A percentile compares a stretch with the other conserved stretches of the same genome.
Conservation (phyloP, 2,888 invertebrate species). For the Ephialtes manifestator region DNA sequence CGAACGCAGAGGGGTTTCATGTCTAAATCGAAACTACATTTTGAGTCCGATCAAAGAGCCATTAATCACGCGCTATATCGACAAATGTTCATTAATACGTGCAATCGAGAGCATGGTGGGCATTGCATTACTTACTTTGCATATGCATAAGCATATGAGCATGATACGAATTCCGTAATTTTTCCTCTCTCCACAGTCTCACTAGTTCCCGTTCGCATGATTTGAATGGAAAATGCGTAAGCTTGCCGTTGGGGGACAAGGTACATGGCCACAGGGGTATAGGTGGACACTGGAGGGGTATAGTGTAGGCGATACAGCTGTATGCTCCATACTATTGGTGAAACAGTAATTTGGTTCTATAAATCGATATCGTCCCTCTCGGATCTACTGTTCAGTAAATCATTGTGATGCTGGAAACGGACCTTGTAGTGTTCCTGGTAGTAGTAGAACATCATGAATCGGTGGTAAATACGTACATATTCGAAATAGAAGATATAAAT, state of each 20-base stretch:
- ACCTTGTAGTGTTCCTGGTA: too few relatives aligned
- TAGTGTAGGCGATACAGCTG: conserved; percentile 3
- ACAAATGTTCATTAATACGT: conserved; percentile 8
- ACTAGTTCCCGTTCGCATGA: conserved; percentile 19
- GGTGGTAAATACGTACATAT: neutral
- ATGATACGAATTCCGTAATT: conserved; percentile 5
- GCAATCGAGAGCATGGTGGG: neutral
- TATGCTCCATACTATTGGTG: conserved; percentile 1
- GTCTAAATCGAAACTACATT: conserved; percentile 48
- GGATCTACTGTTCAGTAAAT: conserved; percentile 5
- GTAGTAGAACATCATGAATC: neutral
- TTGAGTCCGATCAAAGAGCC: conserved; percentile 50
- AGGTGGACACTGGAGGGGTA: neutral
- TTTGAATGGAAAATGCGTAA: conserved; percentile 41
- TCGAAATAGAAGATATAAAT: neutral
- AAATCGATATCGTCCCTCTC: conserved; percentile 16
- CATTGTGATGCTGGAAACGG: neutral
- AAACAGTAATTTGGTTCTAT: conserved; percentile 32
- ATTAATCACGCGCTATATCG: conserved; percentile 53
- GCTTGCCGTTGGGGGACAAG: conserved; percentile 23
- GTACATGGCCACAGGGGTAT: conserved; percentile 10
- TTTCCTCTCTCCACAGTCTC: neutral
- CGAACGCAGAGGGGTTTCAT: neutral
- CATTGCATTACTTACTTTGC: conserved; percentile 40
- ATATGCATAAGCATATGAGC: neutral